Evolutionary conservation across 2,888 invertebrate genomes (phyloP).

Genomic region (Andrena haemorrhoa): DNA sequence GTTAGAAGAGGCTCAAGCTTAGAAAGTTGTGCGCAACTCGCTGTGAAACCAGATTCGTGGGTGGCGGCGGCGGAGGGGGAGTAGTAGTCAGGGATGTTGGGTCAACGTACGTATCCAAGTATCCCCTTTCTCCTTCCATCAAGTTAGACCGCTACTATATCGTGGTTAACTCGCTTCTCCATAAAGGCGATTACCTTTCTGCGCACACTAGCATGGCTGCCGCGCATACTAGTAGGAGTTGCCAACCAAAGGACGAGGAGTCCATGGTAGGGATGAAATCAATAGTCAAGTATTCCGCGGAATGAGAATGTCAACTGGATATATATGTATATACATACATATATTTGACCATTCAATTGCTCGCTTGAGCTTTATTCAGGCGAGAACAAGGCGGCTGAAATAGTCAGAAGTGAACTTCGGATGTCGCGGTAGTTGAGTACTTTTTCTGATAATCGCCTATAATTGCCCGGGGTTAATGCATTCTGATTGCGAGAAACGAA

Average conservation of each 20-base stretch:
- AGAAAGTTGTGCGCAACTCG: slow-evolving; percentile 80
- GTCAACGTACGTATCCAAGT: slow-evolving; percentile 65
- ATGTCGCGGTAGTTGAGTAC: neutral
- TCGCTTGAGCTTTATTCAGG: slow-evolving; percentile 58
- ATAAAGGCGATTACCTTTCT: slow-evolving; percentile 65
- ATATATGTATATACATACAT: slow-evolving; percentile 4
- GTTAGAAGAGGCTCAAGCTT: slow-evolving; percentile 74
- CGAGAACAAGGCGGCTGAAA: slow-evolving; percentile 20
- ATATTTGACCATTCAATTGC: slow-evolving; percentile 64
- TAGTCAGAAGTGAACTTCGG: slow-evolving; percentile 9
- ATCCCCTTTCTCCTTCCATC: slow-evolving; percentile 52
- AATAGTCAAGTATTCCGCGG: slow-evolving; percentile 74
- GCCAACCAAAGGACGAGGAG: slow-evolving; percentile 61
- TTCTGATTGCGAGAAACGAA: neutral
- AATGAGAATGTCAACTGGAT: slow-evolving; percentile 65
- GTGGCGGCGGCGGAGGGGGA: slow-evolving; percentile 57
- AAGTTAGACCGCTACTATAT: slow-evolving; percentile 71
- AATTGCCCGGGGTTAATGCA: neutral
- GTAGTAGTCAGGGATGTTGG: slow-evolving; percentile 64
- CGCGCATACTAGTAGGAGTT: slow-evolving; percentile 60
- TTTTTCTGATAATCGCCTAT: neutral
- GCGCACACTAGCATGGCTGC: slow-evolving; percentile 62
- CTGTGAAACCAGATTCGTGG: slow-evolving; percentile 69
- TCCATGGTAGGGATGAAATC: slow-evolving; percentile 67
- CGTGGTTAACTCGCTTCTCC: slow-evolving; percentile 67